A percentile compares a stretch with the other conserved stretches of the same genome.
Evolutionary conservation across 2,888 invertebrate genomes (phyloP).

Genomic region (Pegoplata infirma): DNA sequence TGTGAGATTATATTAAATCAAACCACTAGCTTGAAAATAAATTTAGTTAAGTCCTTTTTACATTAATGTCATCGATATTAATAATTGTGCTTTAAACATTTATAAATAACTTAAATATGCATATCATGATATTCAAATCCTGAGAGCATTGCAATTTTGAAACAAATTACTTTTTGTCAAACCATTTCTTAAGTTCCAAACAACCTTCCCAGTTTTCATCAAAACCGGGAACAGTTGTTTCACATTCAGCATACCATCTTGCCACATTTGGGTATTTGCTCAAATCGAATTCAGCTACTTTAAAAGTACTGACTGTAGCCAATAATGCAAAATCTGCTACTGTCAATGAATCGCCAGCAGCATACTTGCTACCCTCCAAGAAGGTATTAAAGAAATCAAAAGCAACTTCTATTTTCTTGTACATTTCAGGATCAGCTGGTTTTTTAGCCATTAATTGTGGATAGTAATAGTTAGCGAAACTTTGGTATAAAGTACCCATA

Average conservation of each 20-base stretch:
- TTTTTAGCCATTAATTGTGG: slow-evolving; percentile 81
- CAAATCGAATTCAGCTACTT: slow-evolving; percentile 83
- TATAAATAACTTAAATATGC: no score
- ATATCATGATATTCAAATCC: no score
- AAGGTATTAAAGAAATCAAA: slow-evolving; percentile 82
- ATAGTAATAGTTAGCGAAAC: slow-evolving; percentile 84
- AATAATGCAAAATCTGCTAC: slow-evolving; percentile 87
- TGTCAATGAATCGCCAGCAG: slow-evolving; percentile 84
- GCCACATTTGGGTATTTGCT: slow-evolving; percentile 83
- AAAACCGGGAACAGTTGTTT: slow-evolving; percentile 80
- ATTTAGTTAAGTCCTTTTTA: no score
- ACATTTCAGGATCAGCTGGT: no score
- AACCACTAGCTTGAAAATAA: no score
- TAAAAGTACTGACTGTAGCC: slow-evolving; percentile 83
- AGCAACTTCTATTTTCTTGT: slow-evolving; percentile 83
- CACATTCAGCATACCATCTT: slow-evolving; percentile 84
- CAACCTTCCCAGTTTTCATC: no score
- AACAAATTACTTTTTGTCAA: no score
- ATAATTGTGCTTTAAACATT: no score
- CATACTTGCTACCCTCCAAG: slow-evolving; percentile 82
- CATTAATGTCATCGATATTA: no score
- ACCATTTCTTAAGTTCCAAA: no score
- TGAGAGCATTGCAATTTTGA: no score
- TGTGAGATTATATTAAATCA: no score
- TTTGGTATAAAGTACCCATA: slow-evolving; percentile 84